Percentiles rank a stretch among this genome's conserved stretches.
Conservation (phyloP, 2,888 invertebrate species). For the Drosophila emarginata region DNA sequence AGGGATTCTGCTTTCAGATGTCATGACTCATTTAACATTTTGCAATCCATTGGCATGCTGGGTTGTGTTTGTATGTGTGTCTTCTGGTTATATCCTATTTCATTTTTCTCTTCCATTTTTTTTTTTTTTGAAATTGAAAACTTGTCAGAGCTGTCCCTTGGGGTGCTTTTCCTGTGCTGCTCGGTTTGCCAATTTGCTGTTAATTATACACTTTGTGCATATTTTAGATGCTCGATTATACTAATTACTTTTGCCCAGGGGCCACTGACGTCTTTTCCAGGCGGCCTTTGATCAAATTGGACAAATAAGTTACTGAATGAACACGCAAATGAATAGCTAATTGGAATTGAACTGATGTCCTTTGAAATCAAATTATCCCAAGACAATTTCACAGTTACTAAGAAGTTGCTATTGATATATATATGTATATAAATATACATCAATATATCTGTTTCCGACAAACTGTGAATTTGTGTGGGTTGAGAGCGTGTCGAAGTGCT, state of each 20-base stretch:
- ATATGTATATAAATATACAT: too few relatives aligned
- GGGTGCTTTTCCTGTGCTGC: constrained; percentile 11
- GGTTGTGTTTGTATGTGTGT: constrained; percentile 10
- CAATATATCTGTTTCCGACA: too few relatives aligned
- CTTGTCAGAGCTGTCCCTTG: constrained; percentile 8
- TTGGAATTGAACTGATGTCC: background rate
- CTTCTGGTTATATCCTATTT: constrained; percentile 27
- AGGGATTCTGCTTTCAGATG: constrained; percentile 12
- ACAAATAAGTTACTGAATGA: background rate
- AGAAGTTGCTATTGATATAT: background rate
- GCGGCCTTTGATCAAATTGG: constrained; percentile 9
- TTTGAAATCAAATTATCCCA: background rate
- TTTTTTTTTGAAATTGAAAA: constrained; percentile 28
- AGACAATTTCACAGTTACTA: background rate
- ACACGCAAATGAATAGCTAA: constrained; percentile 1
- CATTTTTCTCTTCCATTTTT: constrained; percentile 37
- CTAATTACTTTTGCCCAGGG: constrained; percentile 53
- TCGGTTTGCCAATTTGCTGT: constrained; percentile 56
- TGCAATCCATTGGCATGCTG: constrained; percentile 11
- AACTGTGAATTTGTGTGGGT: background rate
- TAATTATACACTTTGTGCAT: constrained; percentile 54
- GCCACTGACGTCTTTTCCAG: constrained; percentile 14
- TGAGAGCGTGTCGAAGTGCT: background rate
- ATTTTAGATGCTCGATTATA: constrained; percentile 62
- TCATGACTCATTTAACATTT: constrained; percentile 63